Conservation (phyloP, 2,113 vertebrate genomes). For the Sylvilagus bachmani region DNA sequence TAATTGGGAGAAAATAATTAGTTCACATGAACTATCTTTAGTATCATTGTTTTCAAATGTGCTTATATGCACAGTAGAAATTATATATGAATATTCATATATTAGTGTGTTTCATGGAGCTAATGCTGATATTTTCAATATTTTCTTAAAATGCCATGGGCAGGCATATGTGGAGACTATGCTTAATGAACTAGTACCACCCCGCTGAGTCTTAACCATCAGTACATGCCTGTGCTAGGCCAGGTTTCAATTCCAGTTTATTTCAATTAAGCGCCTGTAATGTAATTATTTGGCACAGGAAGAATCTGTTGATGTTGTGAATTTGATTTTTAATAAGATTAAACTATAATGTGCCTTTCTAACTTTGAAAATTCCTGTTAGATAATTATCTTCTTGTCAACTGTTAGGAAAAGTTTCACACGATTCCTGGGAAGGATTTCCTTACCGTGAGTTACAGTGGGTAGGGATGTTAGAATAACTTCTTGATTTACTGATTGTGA, state of each 20-base stretch:
- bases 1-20: neutral
- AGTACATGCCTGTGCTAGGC: constrained; percentile 90
- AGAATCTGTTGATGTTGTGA: constrained; percentile 87
- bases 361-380: constrained; percentile 82
- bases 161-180: constrained; percentile 79
- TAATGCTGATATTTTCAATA: constrained; percentile 53
- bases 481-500: neutral
- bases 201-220: constrained; percentile 86
- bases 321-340: constrained; percentile 89
- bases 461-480: neutral
- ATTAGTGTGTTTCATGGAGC: constrained; percentile 49
- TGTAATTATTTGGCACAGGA: constrained; percentile 90
- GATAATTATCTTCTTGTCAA: constrained; percentile 69
- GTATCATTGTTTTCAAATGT: neutral
- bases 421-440: constrained; percentile 48
- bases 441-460: neutral
- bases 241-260: constrained; percentile 86
- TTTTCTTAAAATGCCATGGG: constrained; percentile 76
- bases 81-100: neutral
- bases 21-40: neutral
- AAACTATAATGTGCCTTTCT: constrained; percentile 76
- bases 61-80: neutral
- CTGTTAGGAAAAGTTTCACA: constrained; percentile 50
- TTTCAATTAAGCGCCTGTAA: constrained; percentile 89
- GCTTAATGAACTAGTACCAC: constrained; percentile 86